These are phyloP conservation scores for Heliconius melpomene DNA, from an alignment of 1,140 invertebrate species.

Conservation along the genomic window DNA sequence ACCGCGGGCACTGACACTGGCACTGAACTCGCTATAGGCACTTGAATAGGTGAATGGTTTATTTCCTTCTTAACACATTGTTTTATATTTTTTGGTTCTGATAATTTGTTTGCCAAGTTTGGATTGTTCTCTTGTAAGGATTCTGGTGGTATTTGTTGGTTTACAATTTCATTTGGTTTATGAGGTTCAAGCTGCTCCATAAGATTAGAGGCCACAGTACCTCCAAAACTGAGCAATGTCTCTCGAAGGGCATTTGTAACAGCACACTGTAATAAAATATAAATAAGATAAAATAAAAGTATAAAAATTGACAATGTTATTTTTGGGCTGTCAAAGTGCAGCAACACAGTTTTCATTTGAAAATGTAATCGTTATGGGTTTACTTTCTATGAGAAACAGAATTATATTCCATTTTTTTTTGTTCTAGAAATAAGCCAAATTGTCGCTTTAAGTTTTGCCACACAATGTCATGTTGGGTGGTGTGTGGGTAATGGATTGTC, in stretches of 20 bases:
- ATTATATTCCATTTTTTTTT: background rate
- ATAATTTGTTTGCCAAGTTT: constrained; percentile 22
- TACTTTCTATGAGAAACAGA: too few relatives aligned
- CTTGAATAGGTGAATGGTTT: background rate
- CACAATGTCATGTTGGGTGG: too few relatives aligned
- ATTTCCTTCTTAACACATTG: constrained; percentile 1
- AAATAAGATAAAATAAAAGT: too few relatives aligned
- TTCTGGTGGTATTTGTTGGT: constrained; percentile 37
- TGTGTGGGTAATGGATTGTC: too few relatives aligned
- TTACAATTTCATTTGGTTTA: constrained; percentile 22
- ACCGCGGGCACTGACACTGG: background rate
- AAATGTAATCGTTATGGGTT: too few relatives aligned
- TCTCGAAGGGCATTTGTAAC: constrained; percentile 77
- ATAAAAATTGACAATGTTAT: too few relatives aligned
- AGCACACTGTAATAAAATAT: constrained; percentile 59
- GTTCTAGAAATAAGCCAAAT: too few relatives aligned
- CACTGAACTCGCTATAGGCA: background rate
- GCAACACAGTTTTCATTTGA: too few relatives aligned
- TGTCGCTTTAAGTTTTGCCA: too few relatives aligned
- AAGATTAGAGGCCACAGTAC: constrained; percentile 62
- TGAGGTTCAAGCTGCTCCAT: constrained; percentile 57
- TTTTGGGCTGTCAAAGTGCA: too few relatives aligned
- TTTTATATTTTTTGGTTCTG: constrained; percentile 16
- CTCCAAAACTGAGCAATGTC: constrained; percentile 75
- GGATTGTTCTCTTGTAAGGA: constrained; percentile 37